These are phyloP conservation scores for Psephotus haematonotus DNA, from an alignment of 2,113 vertebrate species.

Conservation along the genomic window DNA sequence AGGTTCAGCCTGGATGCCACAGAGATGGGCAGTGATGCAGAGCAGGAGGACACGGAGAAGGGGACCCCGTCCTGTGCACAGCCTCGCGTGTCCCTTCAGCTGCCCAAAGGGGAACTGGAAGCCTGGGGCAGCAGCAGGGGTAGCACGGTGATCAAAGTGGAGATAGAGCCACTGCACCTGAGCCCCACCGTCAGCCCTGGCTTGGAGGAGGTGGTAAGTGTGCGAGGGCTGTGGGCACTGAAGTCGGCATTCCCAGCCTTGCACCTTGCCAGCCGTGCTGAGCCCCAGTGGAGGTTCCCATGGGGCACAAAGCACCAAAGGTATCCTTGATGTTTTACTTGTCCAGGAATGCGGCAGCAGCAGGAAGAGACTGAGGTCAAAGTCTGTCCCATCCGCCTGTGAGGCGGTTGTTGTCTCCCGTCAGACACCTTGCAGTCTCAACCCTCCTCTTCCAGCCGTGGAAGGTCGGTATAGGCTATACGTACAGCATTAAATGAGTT, in stretches of 20 bases:
- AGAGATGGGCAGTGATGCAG: slow-evolving; percentile 78
- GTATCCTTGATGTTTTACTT: background rate
- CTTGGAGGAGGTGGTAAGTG: slow-evolving; percentile 21
- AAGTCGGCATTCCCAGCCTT: background rate
- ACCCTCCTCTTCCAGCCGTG: slow-evolving; percentile 60
- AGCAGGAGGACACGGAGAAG: slow-evolving; percentile 71
- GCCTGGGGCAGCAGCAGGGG: background rate
- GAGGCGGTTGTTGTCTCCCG: slow-evolving; percentile 63
- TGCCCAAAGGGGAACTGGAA: slow-evolving; percentile 19
- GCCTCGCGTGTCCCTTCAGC: slow-evolving; percentile 47
- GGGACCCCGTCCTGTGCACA: background rate
- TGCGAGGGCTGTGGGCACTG: fast-evolving
- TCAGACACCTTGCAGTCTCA: slow-evolving; percentile 66
- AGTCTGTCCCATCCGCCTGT: slow-evolving; percentile 79
- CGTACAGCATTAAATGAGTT: background rate
- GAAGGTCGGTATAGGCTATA: slow-evolving; percentile 75
- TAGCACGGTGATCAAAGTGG: slow-evolving; percentile 14
- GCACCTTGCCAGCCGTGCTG: background rate
- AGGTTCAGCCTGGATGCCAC: slow-evolving; percentile 85
- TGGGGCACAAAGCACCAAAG: background rate
- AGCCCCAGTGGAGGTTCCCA: background rate
- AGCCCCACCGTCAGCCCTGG: background rate
- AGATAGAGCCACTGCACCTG: background rate
- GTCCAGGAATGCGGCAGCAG: slow-evolving; percentile 57
- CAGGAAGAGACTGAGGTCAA: slow-evolving; percentile 74